A percentile compares a stretch with the other conserved stretches of the same genome.
Evolutionary conservation across 2,113 vertebrate species (phyloP).

Genomic region (Dipodomys ordii): DNA sequence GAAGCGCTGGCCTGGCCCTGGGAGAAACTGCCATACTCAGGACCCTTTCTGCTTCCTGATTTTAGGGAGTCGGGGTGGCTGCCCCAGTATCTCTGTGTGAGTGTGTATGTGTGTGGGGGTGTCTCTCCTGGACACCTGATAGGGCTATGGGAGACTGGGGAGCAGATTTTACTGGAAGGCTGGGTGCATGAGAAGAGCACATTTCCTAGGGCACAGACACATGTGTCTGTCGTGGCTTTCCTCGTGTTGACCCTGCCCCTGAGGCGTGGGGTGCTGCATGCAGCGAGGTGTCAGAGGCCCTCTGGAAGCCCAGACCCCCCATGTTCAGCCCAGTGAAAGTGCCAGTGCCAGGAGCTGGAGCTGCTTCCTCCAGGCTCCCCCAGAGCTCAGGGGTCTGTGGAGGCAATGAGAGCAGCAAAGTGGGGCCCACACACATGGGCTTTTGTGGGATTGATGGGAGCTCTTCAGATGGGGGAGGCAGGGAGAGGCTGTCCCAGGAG

Average conservation of each 20-base stretch:
- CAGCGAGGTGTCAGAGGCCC: not conserved
- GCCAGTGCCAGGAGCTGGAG: not conserved
- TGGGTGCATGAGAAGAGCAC: not conserved
- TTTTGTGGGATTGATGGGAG: not conserved
- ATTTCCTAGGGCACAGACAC: not conserved
- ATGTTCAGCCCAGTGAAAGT: rapidly evolving
- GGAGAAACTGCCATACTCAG: not conserved
- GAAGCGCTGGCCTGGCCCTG: not conserved
- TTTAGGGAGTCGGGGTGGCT: no score
- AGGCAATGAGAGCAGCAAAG: not conserved
- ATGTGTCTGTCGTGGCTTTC: no score
- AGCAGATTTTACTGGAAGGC: not conserved
- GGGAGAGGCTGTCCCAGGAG: not conserved
- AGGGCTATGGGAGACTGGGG: not conserved
- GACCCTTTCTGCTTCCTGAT: not conserved
- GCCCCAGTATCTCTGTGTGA: not conserved
- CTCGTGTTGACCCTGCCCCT: no score
- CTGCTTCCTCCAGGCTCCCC: not conserved
- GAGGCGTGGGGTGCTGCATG: not conserved
- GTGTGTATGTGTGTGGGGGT: not conserved
- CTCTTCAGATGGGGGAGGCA: not conserved
- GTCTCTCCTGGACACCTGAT: no score
- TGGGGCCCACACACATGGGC: not conserved
- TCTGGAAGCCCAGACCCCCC: not conserved
- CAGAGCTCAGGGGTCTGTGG: not conserved